Conservation (phyloP, 1,140 invertebrate species). For the Drusus annulatus region DNA sequence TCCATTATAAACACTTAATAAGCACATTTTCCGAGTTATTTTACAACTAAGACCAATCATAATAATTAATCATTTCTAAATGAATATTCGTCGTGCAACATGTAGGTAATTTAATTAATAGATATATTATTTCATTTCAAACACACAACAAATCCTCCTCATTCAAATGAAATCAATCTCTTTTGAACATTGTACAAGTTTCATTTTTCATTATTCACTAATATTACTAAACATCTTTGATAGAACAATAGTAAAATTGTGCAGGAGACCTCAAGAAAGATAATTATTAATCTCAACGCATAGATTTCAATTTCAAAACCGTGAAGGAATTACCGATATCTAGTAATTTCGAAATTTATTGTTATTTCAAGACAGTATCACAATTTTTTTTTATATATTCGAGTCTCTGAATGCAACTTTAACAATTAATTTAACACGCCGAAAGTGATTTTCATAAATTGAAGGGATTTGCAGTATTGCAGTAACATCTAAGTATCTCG, state of each 20-base stretch:
- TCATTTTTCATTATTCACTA: constrained; percentile 38
- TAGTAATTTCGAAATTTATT: neutral
- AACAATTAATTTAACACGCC: constrained; percentile 6
- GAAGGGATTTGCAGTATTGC: constrained; percentile 5
- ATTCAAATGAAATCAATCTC: constrained; percentile 22
- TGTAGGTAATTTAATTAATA: constrained; percentile 32
- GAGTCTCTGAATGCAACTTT: constrained; percentile 9
- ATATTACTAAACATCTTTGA: constrained; percentile 18
- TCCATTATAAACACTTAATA: constrained; percentile 21
- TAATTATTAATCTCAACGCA: no score
- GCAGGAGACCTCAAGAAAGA: neutral
- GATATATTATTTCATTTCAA: constrained; percentile 18
- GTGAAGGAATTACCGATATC: neutral
- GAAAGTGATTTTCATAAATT: constrained; percentile 9
- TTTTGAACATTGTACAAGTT: constrained; percentile 34
- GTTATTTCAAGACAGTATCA: constrained; percentile 26
- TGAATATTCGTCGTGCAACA: constrained; percentile 39
- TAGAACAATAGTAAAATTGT: constrained; percentile 24
- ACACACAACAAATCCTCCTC: constrained; percentile 20
- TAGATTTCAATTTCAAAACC: no score
- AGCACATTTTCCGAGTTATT: constrained; percentile 37
- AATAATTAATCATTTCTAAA: constrained; percentile 40
- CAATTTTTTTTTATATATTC: constrained; percentile 21
- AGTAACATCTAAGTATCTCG: constrained; percentile 24
- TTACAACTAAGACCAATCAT: constrained; percentile 40